Percentiles rank a stretch among this genome's conserved stretches.
Conservation (phyloP, 1,140 invertebrate species). For the Platorchestia sp. region DNA sequence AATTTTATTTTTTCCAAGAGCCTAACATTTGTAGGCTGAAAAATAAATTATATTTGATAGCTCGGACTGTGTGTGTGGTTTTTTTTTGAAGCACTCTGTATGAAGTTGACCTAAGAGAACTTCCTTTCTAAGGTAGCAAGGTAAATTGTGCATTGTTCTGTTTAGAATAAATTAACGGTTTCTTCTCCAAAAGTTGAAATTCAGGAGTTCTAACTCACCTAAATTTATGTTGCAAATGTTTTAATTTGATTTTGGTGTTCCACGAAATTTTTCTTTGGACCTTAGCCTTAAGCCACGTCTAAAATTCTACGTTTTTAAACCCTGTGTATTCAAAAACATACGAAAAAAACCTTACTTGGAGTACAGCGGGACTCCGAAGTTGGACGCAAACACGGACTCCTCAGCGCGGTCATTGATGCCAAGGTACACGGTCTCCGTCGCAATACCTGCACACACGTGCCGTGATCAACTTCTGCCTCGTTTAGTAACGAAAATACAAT, state of each 20-base stretch:
- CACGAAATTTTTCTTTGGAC: not conserved
- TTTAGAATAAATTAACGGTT: too few relatives aligned
- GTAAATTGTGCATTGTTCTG: too few relatives aligned
- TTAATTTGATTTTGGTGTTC: not conserved
- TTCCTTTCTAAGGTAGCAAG: too few relatives aligned
- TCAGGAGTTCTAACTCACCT: not conserved
- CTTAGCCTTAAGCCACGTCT: not conserved
- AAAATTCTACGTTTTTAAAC: not conserved
- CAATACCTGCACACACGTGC: not conserved
- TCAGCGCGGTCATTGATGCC: not conserved
- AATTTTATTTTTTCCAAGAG: too few relatives aligned
- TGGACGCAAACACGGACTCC: slow-evolving; percentile 6
- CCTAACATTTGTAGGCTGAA: too few relatives aligned
- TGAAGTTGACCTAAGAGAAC: too few relatives aligned
- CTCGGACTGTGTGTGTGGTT: too few relatives aligned
- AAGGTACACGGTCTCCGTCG: not conserved
- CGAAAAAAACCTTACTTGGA: not conserved
- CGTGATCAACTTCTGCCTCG: too few relatives aligned
- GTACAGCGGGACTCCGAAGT: slow-evolving; percentile 31
- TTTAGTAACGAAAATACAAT: too few relatives aligned
- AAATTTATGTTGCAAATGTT: not conserved
- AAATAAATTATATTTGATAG: too few relatives aligned
- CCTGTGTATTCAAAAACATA: not conserved
- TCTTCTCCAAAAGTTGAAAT: not conserved
- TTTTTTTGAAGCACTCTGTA: too few relatives aligned